A percentile compares a stretch with the other conserved stretches of the same genome.
These are phyloP conservation scores for Calliphora vicina DNA, from an alignment of 1,140 invertebrate genomes.

Conservation along the genomic window DNA sequence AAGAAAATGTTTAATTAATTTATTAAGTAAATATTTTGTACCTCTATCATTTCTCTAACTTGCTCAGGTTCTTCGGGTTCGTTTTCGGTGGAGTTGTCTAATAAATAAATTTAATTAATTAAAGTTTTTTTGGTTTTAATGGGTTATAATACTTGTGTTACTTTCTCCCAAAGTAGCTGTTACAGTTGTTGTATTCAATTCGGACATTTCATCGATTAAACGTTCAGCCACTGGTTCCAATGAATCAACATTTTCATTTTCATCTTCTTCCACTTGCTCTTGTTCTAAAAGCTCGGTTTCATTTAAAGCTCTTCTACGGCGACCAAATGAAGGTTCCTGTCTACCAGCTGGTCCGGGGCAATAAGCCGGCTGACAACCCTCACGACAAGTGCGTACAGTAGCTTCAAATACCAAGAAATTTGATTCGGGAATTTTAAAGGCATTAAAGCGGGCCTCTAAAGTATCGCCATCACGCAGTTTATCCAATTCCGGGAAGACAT, in stretches of 20 bases:
- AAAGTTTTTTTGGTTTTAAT: not conserved
- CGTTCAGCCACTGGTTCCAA: slow-evolving; percentile 38
- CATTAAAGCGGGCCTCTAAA: slow-evolving; percentile 89
- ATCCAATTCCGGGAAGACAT: slow-evolving; percentile 90
- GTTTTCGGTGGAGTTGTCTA: not conserved
- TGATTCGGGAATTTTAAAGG: slow-evolving; percentile 94
- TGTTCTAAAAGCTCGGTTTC: slow-evolving; percentile 61
- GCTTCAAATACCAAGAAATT: slow-evolving; percentile 94
- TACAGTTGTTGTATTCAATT: slow-evolving; percentile 56
- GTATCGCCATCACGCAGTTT: slow-evolving; percentile 85
- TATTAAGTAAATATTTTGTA: slow-evolving; percentile 51
- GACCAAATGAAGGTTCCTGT: slow-evolving; percentile 82
- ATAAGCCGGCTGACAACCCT: slow-evolving; percentile 89
- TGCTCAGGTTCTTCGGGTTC: slow-evolving; percentile 72
- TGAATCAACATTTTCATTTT: slow-evolving; percentile 23
- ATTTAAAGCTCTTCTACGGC: slow-evolving; percentile 71
- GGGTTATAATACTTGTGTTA: slow-evolving; percentile 45
- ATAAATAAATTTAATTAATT: not conserved
- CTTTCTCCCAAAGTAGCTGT: slow-evolving; percentile 51
- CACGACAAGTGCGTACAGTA: slow-evolving; percentile 85
- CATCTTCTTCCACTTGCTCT: slow-evolving; percentile 41
- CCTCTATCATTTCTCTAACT: slow-evolving; percentile 87
- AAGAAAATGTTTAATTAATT: not conserved
- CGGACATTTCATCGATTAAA: slow-evolving; percentile 46
- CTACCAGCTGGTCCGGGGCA: slow-evolving; percentile 77